phyloP scores from a whole-genome alignment of 1,140 invertebrate genomes.

The Aricia agestis region DNA sequence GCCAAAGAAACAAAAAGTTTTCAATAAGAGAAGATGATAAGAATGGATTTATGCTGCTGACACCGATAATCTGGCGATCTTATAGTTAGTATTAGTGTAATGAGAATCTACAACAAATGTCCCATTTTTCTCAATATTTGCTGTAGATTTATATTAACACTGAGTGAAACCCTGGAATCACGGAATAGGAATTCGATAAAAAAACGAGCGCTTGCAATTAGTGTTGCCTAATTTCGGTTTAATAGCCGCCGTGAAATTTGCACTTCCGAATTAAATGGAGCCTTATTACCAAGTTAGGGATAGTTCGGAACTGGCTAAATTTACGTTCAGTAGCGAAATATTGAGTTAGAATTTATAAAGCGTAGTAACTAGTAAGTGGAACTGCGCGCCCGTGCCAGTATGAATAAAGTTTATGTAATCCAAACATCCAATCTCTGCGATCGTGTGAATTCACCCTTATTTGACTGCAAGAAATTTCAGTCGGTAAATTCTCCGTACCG shows the following conservation, averaged over 20 bases:
- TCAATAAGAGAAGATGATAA: too few species aligned
- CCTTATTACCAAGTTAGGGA: conserved; percentile 16
- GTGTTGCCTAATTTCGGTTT: conserved; percentile 6
- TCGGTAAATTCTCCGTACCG: not conserved
- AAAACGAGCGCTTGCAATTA: conserved; percentile 18
- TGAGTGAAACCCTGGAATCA: not conserved
- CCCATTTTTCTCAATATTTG: too few species aligned
- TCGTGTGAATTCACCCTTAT: not conserved
- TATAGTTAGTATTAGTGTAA: too few species aligned
- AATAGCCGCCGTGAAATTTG: conserved; percentile 4
- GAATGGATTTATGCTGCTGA: too few species aligned
- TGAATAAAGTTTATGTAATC: conserved; percentile 15
- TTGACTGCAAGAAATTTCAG: not conserved
- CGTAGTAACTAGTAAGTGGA: conserved; percentile 3
- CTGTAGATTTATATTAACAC: too few species aligned
- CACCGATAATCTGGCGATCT: too few species aligned
- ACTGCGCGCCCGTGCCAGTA: conserved; percentile 9
- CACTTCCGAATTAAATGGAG: conserved; percentile 17
- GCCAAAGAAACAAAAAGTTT: too few species aligned
- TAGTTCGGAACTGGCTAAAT: conserved; percentile 15
- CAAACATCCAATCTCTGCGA: not conserved
- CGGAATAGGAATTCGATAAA: not conserved
- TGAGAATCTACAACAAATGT: too few species aligned
- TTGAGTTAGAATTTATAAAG: conserved; percentile 27
- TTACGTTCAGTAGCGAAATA: conserved; percentile 25